These are phyloP conservation scores for Hydrolagus affinis DNA, from an alignment of 2,113 vertebrate species.

Conservation along the genomic window DNA sequence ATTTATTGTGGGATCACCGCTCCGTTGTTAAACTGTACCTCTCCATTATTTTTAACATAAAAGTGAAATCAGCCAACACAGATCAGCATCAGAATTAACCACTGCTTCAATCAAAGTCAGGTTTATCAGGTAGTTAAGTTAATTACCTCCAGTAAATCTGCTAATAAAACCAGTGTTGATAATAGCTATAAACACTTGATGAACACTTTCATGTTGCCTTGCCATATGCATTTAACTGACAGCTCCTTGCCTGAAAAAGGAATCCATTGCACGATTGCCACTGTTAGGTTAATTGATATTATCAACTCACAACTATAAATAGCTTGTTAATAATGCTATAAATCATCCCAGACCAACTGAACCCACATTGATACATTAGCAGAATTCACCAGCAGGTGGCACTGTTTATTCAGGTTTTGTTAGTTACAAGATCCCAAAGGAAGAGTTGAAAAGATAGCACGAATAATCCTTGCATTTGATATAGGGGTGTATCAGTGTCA, in stretches of 20 bases:
- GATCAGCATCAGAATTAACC: neutral
- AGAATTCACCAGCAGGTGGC: constrained; percentile 3
- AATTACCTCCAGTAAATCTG: constrained; percentile 46
- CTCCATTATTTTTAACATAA: constrained; percentile 11
- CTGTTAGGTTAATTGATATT: neutral
- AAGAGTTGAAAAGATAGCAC: too few relatives aligned
- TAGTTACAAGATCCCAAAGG: too few relatives aligned
- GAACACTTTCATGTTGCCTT: constrained; percentile 36
- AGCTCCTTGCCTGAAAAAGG: neutral
- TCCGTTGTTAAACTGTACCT: neutral
- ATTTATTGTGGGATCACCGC: neutral
- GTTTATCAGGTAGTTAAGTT: constrained; percentile 43
- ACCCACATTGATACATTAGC: neutral
- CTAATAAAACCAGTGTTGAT: constrained; percentile 34
- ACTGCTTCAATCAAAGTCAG: neutral
- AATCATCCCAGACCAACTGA: neutral
- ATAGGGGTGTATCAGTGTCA: too few relatives aligned
- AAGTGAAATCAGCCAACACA: neutral
- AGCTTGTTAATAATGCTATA: constrained; percentile 1
- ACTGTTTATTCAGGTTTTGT: neutral
- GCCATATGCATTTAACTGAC: constrained; percentile 18
- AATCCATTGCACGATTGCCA: neutral
- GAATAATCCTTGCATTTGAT: too few relatives aligned
- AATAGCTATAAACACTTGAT: constrained; percentile 40
- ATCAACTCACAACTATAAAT: constrained; percentile 10